Conservation (phyloP, 2,888 invertebrate genomes). For the Allophyes oxyacanthae region DNA sequence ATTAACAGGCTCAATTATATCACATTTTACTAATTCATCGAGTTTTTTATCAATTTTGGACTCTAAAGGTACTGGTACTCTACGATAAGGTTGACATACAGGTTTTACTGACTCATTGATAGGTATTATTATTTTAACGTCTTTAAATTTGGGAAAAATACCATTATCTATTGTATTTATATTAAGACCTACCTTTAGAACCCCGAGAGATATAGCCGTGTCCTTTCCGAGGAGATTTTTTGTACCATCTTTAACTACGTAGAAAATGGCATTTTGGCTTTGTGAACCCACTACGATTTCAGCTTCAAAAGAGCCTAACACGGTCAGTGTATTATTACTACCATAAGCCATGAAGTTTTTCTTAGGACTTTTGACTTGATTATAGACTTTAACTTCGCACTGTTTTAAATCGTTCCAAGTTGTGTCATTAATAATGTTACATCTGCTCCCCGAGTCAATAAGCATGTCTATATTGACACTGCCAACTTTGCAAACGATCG, state of each 20-base stretch:
- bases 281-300: not conserved
- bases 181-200: not conserved
- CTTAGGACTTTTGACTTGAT: not conserved
- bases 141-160: slow-evolving; percentile 52
- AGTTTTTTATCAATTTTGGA: slow-evolving; percentile 40
- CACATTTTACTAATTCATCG: slow-evolving; percentile 33
- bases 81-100: slow-evolving; percentile 32
- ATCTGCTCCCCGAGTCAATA: slow-evolving; percentile 5
- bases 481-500: not conserved
- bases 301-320: slow-evolving; percentile 1
- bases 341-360: not conserved
- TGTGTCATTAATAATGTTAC: not conserved
- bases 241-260: not conserved
- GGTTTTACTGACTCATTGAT: slow-evolving; percentile 29
- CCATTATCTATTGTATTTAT: not conserved
- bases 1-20: slow-evolving; percentile 50
- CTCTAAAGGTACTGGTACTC: slow-evolving; percentile 34
- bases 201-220: not conserved
- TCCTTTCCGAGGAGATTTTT: not conserved
- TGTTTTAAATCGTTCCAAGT: not conserved
- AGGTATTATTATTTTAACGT: slow-evolving; percentile 25
- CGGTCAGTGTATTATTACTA: not conserved
- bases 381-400: not conserved
- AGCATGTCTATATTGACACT: slow-evolving; percentile 1
- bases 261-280: not conserved